Base-by-base conservation (phyloP, 1,140 invertebrate genomes). In the Rhyacophila brunnea region DNA sequence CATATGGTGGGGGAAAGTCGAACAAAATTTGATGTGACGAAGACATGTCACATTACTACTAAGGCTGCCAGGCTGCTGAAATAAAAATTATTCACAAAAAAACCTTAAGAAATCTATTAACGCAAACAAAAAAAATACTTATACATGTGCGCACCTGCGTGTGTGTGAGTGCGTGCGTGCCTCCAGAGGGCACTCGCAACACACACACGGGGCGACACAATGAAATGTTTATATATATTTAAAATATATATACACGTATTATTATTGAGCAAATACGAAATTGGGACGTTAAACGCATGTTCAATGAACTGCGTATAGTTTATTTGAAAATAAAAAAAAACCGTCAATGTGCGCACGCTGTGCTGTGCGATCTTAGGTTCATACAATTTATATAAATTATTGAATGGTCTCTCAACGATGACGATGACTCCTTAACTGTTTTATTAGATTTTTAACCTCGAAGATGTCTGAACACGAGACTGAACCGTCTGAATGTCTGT, bases 11-110 rank as follows among this genome's bases (percentile, higher is more conserved):
- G 6, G 49, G 42, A 15, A 60, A 60, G 28, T 20, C 52, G n/a
- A 60, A 50, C 36, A 60, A 60, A 28, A 60, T 60, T 55, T 60
- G 58, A 60, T 60, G 58, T 10, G 52, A 57, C 17, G 36, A 38
- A 18, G 38, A 54, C 20, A 35, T 50, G 35, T 55, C 49, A 19
- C 45, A 44, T 32, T 53, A 60, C 28, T 60, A 47, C 53, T 6
- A 60, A 46, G 42, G 43, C 47, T 14, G 50, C 51, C 7, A 13
- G 42, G 45, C 49, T 32, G 50, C 42, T 34, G 38, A 40, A 40
- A 13, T 13, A 3, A 13, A 40, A 40, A 40, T 40, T 40, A 40
- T 40, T 40, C 38, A 40, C 38, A 40, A 40, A 40, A 40, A 40
- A 40, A 40, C 38, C 38, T 40, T 40, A 40, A 40, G 38, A 40